phyloP scores from a whole-genome alignment of 2,888 invertebrate species.

The Dyspetes luteomarginatus region DNA sequence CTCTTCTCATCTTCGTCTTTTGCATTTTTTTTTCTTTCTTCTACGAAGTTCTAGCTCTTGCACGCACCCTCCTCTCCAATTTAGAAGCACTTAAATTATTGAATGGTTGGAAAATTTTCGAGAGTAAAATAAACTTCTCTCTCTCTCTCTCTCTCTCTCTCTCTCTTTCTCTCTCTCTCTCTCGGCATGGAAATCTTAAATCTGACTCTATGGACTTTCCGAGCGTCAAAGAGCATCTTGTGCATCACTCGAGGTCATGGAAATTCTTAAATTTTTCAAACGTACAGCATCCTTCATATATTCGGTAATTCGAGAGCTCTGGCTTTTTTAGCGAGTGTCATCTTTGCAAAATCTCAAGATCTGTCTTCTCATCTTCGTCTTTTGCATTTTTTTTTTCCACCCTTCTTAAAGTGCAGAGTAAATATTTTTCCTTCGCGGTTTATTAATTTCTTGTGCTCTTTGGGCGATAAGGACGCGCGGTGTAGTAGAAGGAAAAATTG shows the following conservation, averaged over 20 bases:
- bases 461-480: conserved; percentile 18
- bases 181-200: neutral
- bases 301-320: conserved; percentile 35
- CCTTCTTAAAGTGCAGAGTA: neutral
- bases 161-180: no score
- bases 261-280: conserved; percentile 6
- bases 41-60: conserved; percentile 4
- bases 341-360: conserved; percentile 17
- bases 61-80: conserved; percentile 67
- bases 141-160: no score
- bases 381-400: neutral
- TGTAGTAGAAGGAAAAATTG: conserved; percentile 43
- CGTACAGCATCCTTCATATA: no score
- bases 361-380: neutral
- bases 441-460: neutral
- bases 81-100: conserved; percentile 76
- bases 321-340: conserved; percentile 1
- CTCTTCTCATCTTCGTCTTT: neutral
- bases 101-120: conserved; percentile 50
- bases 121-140: neutral
- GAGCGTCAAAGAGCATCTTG: no score
- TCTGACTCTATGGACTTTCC: neutral
- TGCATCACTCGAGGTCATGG: conserved; percentile 17
- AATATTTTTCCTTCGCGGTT: neutral
- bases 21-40: neutral